Conservation (phyloP, 2,113 vertebrate species). For the Gulo gulo region DNA sequence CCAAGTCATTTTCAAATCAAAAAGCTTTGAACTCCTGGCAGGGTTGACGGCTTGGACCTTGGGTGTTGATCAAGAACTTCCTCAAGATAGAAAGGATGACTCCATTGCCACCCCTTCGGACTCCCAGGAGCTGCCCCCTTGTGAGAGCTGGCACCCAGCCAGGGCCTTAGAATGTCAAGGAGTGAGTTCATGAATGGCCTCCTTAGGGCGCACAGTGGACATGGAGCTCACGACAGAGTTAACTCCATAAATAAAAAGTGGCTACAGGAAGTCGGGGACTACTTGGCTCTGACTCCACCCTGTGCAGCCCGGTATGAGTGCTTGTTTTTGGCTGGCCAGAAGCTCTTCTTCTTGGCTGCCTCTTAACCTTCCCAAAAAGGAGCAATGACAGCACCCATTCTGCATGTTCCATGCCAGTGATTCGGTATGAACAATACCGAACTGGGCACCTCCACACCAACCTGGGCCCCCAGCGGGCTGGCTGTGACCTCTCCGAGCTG, state of each 20-base stretch:
- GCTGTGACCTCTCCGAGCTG: background rate
- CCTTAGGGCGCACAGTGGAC: background rate
- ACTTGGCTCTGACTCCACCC: background rate
- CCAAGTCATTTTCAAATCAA: conserved; percentile 13
- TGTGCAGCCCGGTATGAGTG: background rate
- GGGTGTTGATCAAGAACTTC: conserved; percentile 63
- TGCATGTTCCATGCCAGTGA: no score
- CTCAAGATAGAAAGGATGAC: conserved; percentile 11
- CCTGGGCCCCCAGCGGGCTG: background rate
- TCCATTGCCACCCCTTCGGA: background rate
- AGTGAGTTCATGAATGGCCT: background rate
- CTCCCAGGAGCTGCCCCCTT: background rate
- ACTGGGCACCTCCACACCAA: background rate
- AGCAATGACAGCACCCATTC: background rate
- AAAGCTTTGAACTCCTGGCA: conserved; percentile 61
- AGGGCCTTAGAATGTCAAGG: background rate
- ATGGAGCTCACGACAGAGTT: background rate
- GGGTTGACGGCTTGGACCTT: background rate
- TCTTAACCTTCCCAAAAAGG: background rate
- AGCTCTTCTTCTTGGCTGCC: background rate
- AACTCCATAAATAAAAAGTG: background rate
- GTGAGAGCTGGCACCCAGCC: background rate
- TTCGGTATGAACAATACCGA: fast-evolving
- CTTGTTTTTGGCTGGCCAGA: background rate
- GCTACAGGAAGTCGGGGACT: background rate